Percentiles rank a stretch among this genome's conserved stretches.
These are phyloP conservation scores for Ciconia maguari DNA, from an alignment of 2,113 vertebrate genomes.

Conservation along the genomic window DNA sequence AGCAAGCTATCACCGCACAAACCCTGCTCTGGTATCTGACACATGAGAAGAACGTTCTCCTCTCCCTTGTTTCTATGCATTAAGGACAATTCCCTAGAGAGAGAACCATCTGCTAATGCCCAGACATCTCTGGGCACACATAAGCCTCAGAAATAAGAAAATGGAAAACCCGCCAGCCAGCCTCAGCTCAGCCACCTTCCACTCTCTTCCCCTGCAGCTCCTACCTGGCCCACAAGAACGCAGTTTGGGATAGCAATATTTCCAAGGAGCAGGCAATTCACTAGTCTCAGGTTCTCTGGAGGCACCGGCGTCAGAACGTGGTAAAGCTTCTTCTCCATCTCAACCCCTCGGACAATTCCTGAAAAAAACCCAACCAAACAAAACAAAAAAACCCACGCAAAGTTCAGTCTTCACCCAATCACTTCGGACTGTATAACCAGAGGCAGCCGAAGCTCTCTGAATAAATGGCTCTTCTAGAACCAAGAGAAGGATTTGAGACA, in stretches of 20 bases:
- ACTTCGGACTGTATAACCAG: accelerated
- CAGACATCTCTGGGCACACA: neutral
- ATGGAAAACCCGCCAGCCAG: neutral
- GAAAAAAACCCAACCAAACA: neutral
- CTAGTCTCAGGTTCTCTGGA: conserved; percentile 76
- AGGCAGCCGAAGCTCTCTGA: accelerated
- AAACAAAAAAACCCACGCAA: too few relatives aligned
- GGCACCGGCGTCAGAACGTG: conserved; percentile 85
- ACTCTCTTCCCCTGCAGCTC: neutral
- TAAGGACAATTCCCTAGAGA: neutral
- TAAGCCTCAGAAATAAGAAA: neutral
- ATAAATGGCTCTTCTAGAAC: neutral
- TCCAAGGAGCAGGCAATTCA: conserved; percentile 92
- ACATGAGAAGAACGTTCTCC: neutral
- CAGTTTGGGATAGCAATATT: conserved; percentile 81
- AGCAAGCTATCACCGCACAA: neutral
- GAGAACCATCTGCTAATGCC: neutral
- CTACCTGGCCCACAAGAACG: conserved; percentile 86
- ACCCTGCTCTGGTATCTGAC: neutral
- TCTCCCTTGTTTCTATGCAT: neutral
- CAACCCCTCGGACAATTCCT: conserved; percentile 91
- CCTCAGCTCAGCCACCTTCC: neutral
- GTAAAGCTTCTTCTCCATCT: conserved; percentile 85
- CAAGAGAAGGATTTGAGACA: neutral
- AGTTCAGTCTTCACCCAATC: neutral